A percentile compares a stretch with the other conserved stretches of the same genome.
These are phyloP conservation scores for Synanthedon myopaeformis DNA, from an alignment of 2,888 invertebrate species.

Conservation along the genomic window DNA sequence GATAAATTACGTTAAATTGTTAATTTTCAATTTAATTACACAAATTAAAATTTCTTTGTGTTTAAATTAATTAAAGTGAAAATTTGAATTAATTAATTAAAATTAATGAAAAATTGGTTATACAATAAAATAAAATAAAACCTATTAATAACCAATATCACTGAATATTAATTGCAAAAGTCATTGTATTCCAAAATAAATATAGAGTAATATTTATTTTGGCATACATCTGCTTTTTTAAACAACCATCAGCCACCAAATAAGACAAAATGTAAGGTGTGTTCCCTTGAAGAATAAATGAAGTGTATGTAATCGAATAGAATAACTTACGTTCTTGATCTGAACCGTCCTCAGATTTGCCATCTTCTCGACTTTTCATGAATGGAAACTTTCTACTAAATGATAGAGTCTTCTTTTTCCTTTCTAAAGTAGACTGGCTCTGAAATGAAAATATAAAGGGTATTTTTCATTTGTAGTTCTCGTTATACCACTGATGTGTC, in stretches of 20 bases:
- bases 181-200: too few relatives aligned
- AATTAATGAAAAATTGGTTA: too few relatives aligned
- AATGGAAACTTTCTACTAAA: conserved; percentile 99
- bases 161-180: too few relatives aligned
- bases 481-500: too few relatives aligned
- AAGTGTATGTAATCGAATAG: background rate
- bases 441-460: conserved; percentile 12
- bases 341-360: conserved; percentile 94
- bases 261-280: conserved; percentile 3
- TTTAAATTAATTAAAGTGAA: too few relatives aligned
- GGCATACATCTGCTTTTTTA: conserved; percentile 5
- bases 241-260: conserved; percentile 6
- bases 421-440: conserved; percentile 92
- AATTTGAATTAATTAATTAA: too few relatives aligned
- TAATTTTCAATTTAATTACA: too few relatives aligned
- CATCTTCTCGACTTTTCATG: conserved; percentile 99
- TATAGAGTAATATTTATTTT: conserved; percentile 8
- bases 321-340: conserved; percentile 95
- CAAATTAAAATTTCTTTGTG: too few relatives aligned
- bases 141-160: too few relatives aligned
- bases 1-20: too few relatives aligned
- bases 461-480: too few relatives aligned
- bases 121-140: too few relatives aligned
- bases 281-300: conserved; percentile 7
- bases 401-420: conserved; percentile 98